Percentiles rank a stretch among this genome's conserved stretches.
These are phyloP conservation scores for Calcarius lapponicus DNA, from an alignment of 2,797 vertebrate species.

Conservation along the genomic window DNA sequence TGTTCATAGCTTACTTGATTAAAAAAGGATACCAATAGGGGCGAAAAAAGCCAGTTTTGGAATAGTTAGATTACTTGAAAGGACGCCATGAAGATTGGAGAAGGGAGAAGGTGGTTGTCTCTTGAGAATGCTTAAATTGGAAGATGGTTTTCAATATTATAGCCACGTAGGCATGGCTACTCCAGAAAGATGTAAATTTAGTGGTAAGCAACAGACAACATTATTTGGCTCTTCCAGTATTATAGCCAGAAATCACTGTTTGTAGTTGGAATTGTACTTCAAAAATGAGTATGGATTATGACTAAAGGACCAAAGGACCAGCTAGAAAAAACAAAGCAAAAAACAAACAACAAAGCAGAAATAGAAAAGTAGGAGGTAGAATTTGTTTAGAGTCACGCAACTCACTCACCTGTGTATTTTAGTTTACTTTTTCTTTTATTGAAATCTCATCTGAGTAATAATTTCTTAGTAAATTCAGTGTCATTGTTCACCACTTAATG, in stretches of 20 bases:
- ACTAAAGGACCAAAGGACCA: not conserved
- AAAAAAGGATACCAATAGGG: fast-evolving
- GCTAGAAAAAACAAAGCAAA: not conserved
- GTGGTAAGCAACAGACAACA: not conserved
- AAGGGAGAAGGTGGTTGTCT: not conserved
- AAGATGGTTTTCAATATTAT: not conserved
- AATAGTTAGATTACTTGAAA: not conserved
- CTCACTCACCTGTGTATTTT: not conserved
- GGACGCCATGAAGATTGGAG: not conserved
- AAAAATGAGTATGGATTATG: not conserved
- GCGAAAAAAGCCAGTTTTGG: not conserved
- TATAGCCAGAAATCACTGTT: not conserved
- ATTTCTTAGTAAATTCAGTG: not conserved
- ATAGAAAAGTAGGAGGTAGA: not conserved
- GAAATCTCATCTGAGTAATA: not conserved
- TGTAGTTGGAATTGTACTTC: not conserved
- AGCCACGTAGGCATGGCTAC: not conserved
- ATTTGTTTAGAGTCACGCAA: not conserved
- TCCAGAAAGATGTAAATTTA: not conserved
- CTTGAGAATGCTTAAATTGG: not conserved
- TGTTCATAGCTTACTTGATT: not conserved
- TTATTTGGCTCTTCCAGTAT: not conserved
- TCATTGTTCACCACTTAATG: not conserved
- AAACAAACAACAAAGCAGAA: not conserved
- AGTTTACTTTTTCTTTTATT: not conserved